phyloP scores from a whole-genome alignment of 2,797 vertebrate genomes.

The Linurgus olivaceus region DNA sequence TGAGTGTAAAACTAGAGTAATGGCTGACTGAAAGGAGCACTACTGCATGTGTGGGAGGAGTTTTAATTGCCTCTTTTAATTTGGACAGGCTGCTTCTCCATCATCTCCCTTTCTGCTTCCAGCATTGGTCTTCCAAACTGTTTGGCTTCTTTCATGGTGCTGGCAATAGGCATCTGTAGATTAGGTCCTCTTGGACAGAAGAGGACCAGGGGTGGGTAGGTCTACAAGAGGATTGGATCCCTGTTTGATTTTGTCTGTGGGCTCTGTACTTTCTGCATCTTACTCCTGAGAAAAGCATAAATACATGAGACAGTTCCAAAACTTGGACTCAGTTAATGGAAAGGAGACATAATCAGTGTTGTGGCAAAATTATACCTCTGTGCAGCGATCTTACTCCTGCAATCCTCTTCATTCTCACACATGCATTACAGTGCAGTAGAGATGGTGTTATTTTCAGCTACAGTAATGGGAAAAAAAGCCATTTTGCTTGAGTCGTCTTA shows the following conservation, averaged over 20 bases:
- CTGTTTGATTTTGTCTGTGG: neutral
- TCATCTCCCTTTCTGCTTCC: neutral
- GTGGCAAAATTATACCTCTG: neutral
- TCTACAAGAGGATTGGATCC: neutral
- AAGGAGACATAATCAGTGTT: neutral
- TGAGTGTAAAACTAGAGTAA: neutral
- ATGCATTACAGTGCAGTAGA: rapidly evolving
- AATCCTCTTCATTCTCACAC: neutral
- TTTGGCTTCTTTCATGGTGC: neutral
- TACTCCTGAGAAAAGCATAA: neutral
- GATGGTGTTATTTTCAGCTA: neutral
- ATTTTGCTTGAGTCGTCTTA: neutral
- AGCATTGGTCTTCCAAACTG: neutral
- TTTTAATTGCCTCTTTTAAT: neutral
- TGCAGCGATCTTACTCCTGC: neutral
- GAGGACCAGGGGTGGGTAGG: neutral
- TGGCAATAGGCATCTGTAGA: neutral
- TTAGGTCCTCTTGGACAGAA: neutral
- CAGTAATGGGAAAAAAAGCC: neutral
- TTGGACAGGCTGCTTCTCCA: neutral
- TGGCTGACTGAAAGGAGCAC: neutral
- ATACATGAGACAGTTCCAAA: neutral
- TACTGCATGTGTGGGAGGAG: neutral
- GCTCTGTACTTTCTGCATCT: neutral
- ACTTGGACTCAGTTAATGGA: neutral